A percentile compares a stretch with the other conserved stretches of the same genome.
These are phyloP conservation scores for mouse (Mus musculus) DNA, from an alignment of 2,113 vertebrate genomes.

Conservation along the genomic window DNA sequence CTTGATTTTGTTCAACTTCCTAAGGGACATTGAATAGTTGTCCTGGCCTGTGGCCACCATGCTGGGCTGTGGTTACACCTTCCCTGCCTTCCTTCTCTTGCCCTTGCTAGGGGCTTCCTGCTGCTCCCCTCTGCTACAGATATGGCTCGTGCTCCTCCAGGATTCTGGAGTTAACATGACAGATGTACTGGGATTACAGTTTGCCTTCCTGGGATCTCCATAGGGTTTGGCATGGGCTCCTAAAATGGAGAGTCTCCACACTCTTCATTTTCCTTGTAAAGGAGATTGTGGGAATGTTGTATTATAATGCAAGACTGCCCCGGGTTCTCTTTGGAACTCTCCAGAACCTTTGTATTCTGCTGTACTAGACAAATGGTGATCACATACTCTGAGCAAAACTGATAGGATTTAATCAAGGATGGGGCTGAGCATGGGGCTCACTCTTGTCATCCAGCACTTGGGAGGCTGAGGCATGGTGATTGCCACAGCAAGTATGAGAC, in stretches of 20 bases:
- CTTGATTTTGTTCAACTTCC: not conserved
- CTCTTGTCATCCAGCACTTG: not conserved
- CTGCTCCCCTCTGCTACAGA: not conserved
- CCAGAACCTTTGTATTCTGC: not conserved
- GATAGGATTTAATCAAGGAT: not conserved
- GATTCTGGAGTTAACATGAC: not conserved
- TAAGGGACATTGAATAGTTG: not conserved
- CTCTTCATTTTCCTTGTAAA: not conserved
- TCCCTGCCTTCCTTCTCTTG: not conserved
- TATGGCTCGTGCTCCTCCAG: too few relatives aligned
- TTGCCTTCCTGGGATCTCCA: not conserved
- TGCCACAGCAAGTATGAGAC: not conserved
- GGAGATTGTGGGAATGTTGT: not conserved
- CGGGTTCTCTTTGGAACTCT: not conserved
- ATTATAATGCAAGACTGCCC: not conserved
- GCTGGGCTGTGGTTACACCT: not conserved
- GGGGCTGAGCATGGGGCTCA: too few relatives aligned
- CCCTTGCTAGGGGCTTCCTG: not conserved
- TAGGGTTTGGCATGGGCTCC: not conserved
- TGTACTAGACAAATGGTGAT: not conserved
- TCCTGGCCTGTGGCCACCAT: not conserved
- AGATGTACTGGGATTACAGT: not conserved
- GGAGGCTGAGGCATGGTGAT: not conserved
- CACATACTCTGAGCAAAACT: not conserved
- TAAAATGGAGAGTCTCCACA: not conserved